Conservation (phyloP, 2,113 vertebrate genomes). For the Mixornis gularis region DNA sequence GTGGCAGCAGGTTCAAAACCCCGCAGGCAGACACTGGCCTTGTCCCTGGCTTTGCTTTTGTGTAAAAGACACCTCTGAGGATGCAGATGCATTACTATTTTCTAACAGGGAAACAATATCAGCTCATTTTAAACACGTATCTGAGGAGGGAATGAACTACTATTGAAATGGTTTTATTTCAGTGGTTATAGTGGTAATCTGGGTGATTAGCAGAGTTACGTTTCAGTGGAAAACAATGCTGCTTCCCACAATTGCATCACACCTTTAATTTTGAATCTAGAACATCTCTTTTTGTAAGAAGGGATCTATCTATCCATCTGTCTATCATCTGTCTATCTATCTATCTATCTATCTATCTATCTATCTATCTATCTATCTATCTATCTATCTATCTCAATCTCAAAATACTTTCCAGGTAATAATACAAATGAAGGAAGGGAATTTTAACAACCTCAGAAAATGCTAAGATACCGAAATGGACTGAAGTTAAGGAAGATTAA, state of each 20-base stretch:
- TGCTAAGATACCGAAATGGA: not conserved
- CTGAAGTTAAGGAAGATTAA: not conserved
- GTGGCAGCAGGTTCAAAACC: not conserved
- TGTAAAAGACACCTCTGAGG: not conserved
- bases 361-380: no score
- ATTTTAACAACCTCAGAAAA: slow-evolving; percentile 19
- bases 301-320: no score
- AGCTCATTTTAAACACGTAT: not conserved
- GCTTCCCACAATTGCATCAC: not conserved
- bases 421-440: slow-evolving; percentile 19
- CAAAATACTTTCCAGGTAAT: slow-evolving; percentile 23
- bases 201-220: not conserved
- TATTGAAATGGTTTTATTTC: not conserved
- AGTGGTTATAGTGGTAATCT: not conserved
- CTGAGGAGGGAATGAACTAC: not conserved
- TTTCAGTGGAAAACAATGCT: not conserved
- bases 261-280: not conserved
- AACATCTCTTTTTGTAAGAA: not conserved
- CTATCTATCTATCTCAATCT: not conserved
- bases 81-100: not conserved
- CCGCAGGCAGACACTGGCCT: not conserved
- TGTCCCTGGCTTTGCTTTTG: not conserved
- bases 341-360: no score
- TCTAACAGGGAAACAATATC: not conserved
- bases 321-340: no score